phyloP scores from a whole-genome alignment of 2,888 invertebrate species.

The Parnassius glacialis region DNA sequence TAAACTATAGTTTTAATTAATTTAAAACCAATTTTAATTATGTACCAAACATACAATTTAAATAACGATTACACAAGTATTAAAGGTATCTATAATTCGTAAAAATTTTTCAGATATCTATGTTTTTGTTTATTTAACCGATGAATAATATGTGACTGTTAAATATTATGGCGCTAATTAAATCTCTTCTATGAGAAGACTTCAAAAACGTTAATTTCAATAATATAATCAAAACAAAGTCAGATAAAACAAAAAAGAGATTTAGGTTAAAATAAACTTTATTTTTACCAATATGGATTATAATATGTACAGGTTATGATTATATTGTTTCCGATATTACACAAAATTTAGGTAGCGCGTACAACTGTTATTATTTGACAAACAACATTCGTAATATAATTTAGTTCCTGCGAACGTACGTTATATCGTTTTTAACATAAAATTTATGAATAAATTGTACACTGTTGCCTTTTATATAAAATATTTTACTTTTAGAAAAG shows the following conservation, averaged over 20 bases:
- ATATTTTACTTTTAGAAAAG: too few relatives aligned
- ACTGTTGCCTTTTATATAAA: too few relatives aligned
- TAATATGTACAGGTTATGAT: neutral
- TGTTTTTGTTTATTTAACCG: neutral
- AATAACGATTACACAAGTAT: too few relatives aligned
- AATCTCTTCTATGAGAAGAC: conserved; percentile 5
- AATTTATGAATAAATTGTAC: neutral
- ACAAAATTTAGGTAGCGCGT: neutral
- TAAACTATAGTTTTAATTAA: too few relatives aligned
- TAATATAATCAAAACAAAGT: neutral
- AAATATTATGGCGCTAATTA: conserved; percentile 11
- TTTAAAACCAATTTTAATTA: too few relatives aligned
- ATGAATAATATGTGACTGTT: conserved; percentile 8
- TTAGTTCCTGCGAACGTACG: neutral
- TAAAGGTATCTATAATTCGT: neutral
- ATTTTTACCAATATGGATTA: neutral
- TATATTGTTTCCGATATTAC: neutral
- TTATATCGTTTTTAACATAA: neutral
- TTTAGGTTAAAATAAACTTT: conserved; percentile 1
- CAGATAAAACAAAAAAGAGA: too few relatives aligned
- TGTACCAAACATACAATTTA: too few relatives aligned
- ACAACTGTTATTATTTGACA: neutral
- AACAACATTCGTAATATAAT: neutral
- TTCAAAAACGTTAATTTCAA: conserved; percentile 7
- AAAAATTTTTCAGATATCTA: neutral